Evolutionary conservation across 2,888 invertebrate genomes (phyloP).

Genomic region (Drosophila subsilvestris): DNA sequence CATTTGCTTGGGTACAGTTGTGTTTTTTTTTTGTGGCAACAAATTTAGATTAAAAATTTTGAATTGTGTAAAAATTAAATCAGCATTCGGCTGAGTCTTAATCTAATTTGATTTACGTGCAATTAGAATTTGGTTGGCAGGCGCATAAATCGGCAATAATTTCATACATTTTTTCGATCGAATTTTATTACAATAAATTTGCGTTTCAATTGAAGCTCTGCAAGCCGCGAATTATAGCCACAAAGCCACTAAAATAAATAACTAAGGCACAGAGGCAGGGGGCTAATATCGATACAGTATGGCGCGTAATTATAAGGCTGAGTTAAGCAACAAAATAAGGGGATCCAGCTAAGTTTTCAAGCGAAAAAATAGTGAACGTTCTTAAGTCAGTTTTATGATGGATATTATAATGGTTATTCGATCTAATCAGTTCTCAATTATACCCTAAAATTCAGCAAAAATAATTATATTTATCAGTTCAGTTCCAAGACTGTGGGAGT

Average conservation of each 20-base stretch:
- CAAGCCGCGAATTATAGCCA: neutral
- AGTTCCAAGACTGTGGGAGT: too few relatives aligned
- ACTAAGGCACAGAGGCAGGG: neutral
- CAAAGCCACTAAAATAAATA: constrained; percentile 2
- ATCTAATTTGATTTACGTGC: constrained; percentile 32
- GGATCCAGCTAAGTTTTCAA: too few relatives aligned
- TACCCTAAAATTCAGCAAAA: too few relatives aligned
- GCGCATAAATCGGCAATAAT: constrained; percentile 14
- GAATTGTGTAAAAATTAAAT: neutral
- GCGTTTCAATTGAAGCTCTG: constrained; percentile 2
- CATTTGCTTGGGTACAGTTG: constrained; percentile 1
- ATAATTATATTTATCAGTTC: too few relatives aligned
- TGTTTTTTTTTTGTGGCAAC: neutral
- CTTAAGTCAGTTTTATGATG: too few relatives aligned
- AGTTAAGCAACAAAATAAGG: too few relatives aligned
- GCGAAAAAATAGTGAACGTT: too few relatives aligned
- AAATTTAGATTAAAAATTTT: neutral
- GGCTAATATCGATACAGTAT: neutral
- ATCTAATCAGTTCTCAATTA: too few relatives aligned
- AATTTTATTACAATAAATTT: constrained; percentile 9
- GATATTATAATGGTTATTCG: too few relatives aligned
- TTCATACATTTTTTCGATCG: constrained; percentile 11
- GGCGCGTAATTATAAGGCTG: neutral
- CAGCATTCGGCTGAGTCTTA: neutral
- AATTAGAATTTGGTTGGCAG: constrained; percentile 20